Evolutionary conservation across 2,888 invertebrate genomes (phyloP), one percentile per base, ranked within the genome.

Genomic region (Drosophila pseudotakahashii): DNA sequence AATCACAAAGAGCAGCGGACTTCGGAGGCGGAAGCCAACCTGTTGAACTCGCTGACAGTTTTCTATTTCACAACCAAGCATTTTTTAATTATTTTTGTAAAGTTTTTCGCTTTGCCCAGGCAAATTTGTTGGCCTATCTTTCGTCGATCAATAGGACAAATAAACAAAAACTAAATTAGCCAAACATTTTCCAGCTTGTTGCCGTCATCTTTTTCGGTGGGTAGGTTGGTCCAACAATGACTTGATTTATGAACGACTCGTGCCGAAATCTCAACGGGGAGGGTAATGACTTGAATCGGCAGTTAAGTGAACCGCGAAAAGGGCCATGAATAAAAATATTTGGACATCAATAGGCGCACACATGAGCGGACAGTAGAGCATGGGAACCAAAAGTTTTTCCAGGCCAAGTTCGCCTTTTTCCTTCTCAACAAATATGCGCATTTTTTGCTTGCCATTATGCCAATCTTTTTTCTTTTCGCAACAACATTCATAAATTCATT

Each of bases 321-420:
- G 79, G 89, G 90, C 88, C 84, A 89, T 90, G 91, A 89, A 89
- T 90, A 85, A 90, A 89, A 91, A 91, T 91, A 91, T 91, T 91
- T 91, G 90, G 89, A 87, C 77, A 86, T 84, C 84, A 82, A 79
- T 79, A 77, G 73, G 68, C 42, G 52, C 52, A 57, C 72, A 54
- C 58, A 72, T 61, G 54, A 73, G 42, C 54, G 66, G 54, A 44
- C 52, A 64, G 52, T 19, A 41, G 34, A 51, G 37, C 11, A 54
- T 80, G 83, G 78, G 81, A 81, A 81, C 73, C 75, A 59, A 26
- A 39, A 52, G 34, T 30, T 76, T 81, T 66, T 60, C 51, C 55
- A 30, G 64, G 67, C 67, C 78, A 71, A 74, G 69, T 60, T 55
- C 41, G 44, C 36, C 42, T 11, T 41, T 32, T 63, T 59, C 36